phyloP scores from a whole-genome alignment of 1,140 invertebrate genomes.

The Calosoma granatense region DNA sequence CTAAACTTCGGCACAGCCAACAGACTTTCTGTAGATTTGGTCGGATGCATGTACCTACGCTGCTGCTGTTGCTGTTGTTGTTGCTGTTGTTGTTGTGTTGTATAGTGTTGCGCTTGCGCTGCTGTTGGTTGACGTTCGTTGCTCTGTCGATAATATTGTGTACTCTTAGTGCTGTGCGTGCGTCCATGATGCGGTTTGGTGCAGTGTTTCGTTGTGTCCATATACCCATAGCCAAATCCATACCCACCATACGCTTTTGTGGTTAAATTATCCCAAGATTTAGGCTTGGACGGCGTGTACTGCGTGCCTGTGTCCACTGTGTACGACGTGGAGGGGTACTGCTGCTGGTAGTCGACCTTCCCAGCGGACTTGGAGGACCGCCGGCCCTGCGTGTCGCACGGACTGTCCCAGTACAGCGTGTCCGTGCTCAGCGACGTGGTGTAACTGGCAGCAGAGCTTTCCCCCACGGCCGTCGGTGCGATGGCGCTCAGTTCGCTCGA shows the following conservation, averaged over 20 bases:
- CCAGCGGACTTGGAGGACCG: slow-evolving; percentile 19
- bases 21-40: slow-evolving; percentile 69
- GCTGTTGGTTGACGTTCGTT: slow-evolving; percentile 19
- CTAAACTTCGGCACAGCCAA: slow-evolving; percentile 51
- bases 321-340: slow-evolving; percentile 30
- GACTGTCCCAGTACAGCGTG: slow-evolving; percentile 69
- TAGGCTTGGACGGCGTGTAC: slow-evolving; percentile 58
- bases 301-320: slow-evolving; percentile 42
- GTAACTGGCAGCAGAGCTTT: slow-evolving; percentile 62
- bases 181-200: slow-evolving; percentile 40
- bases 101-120: too few relatives aligned
- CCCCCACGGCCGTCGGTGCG: slow-evolving; percentile 44
- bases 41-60: slow-evolving; percentile 45
- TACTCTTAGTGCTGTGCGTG: slow-evolving; percentile 36
- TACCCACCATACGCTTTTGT: slow-evolving; percentile 74
- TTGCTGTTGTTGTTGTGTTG: slow-evolving; percentile 24
- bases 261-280: slow-evolving; percentile 74
- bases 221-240: slow-evolving; percentile 72
- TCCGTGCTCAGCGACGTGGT: slow-evolving; percentile 75
- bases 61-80: slow-evolving; percentile 37
- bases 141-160: slow-evolving; percentile 15
- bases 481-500: slow-evolving; percentile 56
- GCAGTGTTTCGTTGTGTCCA: slow-evolving; percentile 48
- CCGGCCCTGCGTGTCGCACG: slow-evolving; percentile 30
- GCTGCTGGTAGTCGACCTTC: slow-evolving; percentile 36